Conservation (phyloP, 2,888 invertebrate species). For the Harpalus rufipes region DNA sequence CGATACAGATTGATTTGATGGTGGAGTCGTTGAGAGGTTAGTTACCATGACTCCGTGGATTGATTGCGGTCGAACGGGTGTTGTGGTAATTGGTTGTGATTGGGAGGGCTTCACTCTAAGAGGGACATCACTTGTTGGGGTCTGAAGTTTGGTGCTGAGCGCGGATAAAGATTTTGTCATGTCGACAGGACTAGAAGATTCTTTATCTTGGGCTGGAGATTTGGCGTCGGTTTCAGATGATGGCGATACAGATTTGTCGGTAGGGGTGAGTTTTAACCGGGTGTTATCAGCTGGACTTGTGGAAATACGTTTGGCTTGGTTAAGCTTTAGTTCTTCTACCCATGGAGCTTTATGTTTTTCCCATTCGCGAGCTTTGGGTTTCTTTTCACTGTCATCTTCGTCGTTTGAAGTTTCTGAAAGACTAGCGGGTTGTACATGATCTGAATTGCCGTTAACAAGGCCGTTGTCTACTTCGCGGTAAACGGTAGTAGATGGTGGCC, state of each 20-base stretch:
- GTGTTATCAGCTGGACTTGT: conserved; percentile 73
- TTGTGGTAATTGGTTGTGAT: conserved; percentile 68
- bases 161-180: conserved; percentile 72
- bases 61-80: conserved; percentile 69
- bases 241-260: conserved; percentile 68
- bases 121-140: conserved; percentile 72
- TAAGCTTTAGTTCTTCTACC: conserved; percentile 90
- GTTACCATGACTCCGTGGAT: conserved; percentile 69
- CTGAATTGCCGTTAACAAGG: conserved; percentile 73
- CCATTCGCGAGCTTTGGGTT: conserved; percentile 84
- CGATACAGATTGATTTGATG: conserved; percentile 32
- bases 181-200: conserved; percentile 70
- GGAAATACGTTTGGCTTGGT: conserved; percentile 84
- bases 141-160: conserved; percentile 70
- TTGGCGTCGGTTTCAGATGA: conserved; percentile 29
- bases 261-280: conserved; percentile 69
- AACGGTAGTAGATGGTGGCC: conserved; percentile 81
- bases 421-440: conserved; percentile 69
- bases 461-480: conserved; percentile 73
- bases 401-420: conserved; percentile 68
- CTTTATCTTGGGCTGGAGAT: conserved; percentile 62
- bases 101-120: conserved; percentile 70
- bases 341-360: conserved; percentile 88
- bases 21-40: conserved; percentile 64
- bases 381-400: conserved; percentile 77